Evolutionary conservation across 2,888 invertebrate genomes (phyloP), one percentile per base, ranked within the genome.

Genomic region (Ectemnius continuus): DNA sequence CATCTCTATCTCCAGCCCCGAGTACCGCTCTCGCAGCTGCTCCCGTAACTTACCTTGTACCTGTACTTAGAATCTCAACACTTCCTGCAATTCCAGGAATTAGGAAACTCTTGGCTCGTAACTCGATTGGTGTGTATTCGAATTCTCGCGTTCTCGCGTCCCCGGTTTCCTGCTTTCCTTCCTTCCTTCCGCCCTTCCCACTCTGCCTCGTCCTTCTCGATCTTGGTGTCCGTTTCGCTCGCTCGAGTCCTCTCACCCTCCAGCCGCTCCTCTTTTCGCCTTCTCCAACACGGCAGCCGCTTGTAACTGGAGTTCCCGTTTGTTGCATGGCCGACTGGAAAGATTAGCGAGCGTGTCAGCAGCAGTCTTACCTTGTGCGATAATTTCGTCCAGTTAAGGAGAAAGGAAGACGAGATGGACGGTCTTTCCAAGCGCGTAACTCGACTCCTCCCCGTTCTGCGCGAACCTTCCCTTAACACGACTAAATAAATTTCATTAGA

Each of bases 101-200:
- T 78, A 74, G 78, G 76, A 68, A 80, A 80, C 78, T 76, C 79
- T 68, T 73, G 73, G 73, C 76, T 69, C 70, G 78, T 78, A 80
- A 78, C 78, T 78, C 75, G 76, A 80, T 78, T 66, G 78, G 76
- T 69, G 79, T 74, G 73, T 73, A 80, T 80, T 79, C 73, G 78
- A 79, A 79, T 75, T 68, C 68, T 52, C 72, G 67, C 67, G 66
- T 67, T 71, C 71, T 70, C 16, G 52, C 16, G 52, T 52, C 16
- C 16, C 52, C 52, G 11, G 52, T 16, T 52, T 52, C 52, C 36
- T 36, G 11, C 36, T 14, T 8, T 48, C 58, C 57, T 56, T 2
- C 4, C 16, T n/a, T 13, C 58, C 47, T 16, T 28, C 36, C 20
- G 28, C 66, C 4, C 57, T 13, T 18, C 11, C 11, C 16, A 6